phyloP scores from a whole-genome alignment of 2,113 vertebrate species.

The Microcebus jonahi region DNA sequence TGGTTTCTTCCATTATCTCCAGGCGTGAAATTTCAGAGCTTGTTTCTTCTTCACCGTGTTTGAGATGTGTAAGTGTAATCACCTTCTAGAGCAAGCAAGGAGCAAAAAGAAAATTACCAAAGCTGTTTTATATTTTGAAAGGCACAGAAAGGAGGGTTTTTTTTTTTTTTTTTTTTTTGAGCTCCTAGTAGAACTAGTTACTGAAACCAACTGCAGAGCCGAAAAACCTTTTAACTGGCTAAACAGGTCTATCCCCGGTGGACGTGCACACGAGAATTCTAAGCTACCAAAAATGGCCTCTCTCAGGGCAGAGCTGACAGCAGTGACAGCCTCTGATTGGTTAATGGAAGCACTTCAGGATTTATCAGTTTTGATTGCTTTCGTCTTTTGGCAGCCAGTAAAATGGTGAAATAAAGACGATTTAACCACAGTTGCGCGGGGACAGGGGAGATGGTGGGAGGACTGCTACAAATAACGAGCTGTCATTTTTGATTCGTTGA shows the following conservation, averaged over 20 bases:
- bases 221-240: constrained; percentile 34
- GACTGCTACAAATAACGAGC: background rate
- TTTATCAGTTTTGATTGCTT: constrained; percentile 65
- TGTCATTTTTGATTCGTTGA: constrained; percentile 9
- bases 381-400: constrained; percentile 60
- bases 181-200: constrained; percentile 28
- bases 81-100: constrained; percentile 24
- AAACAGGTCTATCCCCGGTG: constrained; percentile 42
- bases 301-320: background rate
- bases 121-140: constrained; percentile 67
- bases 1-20: constrained; percentile 50
- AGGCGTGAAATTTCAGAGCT: constrained; percentile 59
- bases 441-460: background rate
- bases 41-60: background rate
- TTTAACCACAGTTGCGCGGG: constrained; percentile 22
- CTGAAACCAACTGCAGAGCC: constrained; percentile 34
- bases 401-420: constrained; percentile 59
- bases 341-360: constrained; percentile 70
- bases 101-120: constrained; percentile 40
- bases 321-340: constrained; percentile 59
- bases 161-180: background rate
- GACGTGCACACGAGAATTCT: constrained; percentile 57
- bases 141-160: background rate
- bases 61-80: background rate
- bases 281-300: constrained; percentile 72